Conservation (phyloP, 2,888 invertebrate species). For the Torymus texanus region DNA sequence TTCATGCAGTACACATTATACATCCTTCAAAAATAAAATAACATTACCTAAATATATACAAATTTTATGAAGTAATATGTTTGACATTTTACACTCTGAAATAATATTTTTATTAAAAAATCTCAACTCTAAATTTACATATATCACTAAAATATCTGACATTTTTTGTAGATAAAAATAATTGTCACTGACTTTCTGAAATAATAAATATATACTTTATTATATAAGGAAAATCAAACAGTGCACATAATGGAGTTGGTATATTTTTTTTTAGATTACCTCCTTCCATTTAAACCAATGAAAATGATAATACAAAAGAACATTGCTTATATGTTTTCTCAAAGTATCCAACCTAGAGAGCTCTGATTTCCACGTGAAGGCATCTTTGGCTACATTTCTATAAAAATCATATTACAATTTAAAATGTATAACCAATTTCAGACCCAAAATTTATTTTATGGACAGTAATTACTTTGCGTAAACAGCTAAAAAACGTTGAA, state of each 20-base stretch:
- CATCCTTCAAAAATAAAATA: not conserved
- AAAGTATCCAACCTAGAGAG: constrained; percentile 66
- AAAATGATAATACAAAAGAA: constrained; percentile 72
- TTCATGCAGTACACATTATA: not conserved
- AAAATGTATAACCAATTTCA: not conserved
- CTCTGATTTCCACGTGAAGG: constrained; percentile 64
- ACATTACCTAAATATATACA: constrained; percentile 69
- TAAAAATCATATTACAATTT: constrained; percentile 44
- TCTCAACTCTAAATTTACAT: constrained; percentile 73
- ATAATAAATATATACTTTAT: constrained; percentile 27
- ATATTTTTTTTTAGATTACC: constrained; percentile 62
- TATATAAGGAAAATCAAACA: not conserved
- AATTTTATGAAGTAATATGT: constrained; percentile 65
- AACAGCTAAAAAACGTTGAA: constrained; percentile 62
- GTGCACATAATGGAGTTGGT: too few species aligned
- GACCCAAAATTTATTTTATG: not conserved
- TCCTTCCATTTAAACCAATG: constrained; percentile 72
- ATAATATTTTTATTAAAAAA: constrained; percentile 62
- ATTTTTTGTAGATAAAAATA: constrained; percentile 72
- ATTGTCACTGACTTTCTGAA: constrained; percentile 67
- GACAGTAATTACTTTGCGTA: constrained; percentile 65
- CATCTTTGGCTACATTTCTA: constrained; percentile 69
- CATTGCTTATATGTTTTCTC: constrained; percentile 69
- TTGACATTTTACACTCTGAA: constrained; percentile 60
- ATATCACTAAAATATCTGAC: constrained; percentile 72